Evolutionary conservation across 1,140 invertebrate genomes (phyloP), one percentile per base, ranked within the genome.

Genomic region (Trichonephila clavata): DNA sequence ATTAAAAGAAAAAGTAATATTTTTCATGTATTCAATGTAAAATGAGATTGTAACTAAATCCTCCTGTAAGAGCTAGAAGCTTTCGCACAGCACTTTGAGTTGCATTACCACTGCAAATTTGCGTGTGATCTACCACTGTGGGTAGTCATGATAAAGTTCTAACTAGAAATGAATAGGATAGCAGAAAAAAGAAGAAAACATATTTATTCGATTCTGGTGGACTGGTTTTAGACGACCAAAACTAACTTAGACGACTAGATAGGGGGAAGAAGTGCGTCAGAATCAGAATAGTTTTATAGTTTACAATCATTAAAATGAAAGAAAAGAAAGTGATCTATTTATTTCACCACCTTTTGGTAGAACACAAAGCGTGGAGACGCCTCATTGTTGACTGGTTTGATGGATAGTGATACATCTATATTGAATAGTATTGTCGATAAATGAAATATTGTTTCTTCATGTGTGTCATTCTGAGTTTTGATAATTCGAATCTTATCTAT

Each of bases 101-200:
- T 92, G 60, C 80, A 63, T 65, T 84, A 84, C 80, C 84, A 92
- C 84, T 92, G 68, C 90, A 65, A 63, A 63, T 60, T 92, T 18
- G 90, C 90, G 90, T 92, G 90, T 24, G 60, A 10, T 7, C 3
- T 84, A 59, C 43, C 57, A n/a, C n/a, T 84, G 57, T 50, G 27
- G n/a, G 57, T 84, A 84, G n/a, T 59, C 83, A 84, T 77, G 71
- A 77, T 77, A 77, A 77, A 14, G 71, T 27, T 32, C 24, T 77
- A 77, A 77, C 71, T 39, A 18, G 71, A 32, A 77, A 77, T 50
- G 57, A 84, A 57, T 84, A 84, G 27, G 59, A n/a, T 0, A 57
- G 2, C 8, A 27, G 13, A n/a, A 57, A 84, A 84, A 77, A 77
- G 1, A 77, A 20, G 20, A 18, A 20, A 77, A 16, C 16, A 16